Conservation (phyloP, 2,113 vertebrate species). For the Coreoperca whiteheadi region DNA sequence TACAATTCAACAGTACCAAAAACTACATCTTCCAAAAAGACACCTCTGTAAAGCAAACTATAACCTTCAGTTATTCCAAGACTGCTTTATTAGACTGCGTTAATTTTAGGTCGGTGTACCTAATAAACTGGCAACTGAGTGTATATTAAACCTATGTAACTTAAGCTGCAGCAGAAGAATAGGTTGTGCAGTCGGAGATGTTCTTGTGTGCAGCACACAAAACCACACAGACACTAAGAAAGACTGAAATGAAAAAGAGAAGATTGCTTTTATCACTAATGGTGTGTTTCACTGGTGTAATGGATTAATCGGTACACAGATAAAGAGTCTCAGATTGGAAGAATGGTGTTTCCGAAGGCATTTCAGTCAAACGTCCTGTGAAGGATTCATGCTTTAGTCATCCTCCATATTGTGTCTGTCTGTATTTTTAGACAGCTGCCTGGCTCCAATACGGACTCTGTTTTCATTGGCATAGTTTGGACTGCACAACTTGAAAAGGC, state of each 20-base stretch:
- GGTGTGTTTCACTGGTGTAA: slow-evolving; percentile 16
- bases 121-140: not conserved
- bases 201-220: not conserved
- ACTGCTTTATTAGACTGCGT: not conserved
- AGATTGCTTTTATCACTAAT: slow-evolving; percentile 23
- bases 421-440: slow-evolving; percentile 82
- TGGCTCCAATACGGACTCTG: slow-evolving; percentile 77
- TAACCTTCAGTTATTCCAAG: not conserved
- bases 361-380: slow-evolving; percentile 60
- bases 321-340: slow-evolving; percentile 19
- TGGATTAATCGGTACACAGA: slow-evolving; percentile 26
- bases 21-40: not conserved
- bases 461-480: slow-evolving; percentile 83
- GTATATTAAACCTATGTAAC: too few relatives aligned
- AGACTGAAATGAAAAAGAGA: not conserved
- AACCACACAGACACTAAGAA: not conserved
- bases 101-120: not conserved
- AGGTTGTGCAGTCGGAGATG: not conserved
- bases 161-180: not conserved
- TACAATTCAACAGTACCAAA: too few relatives aligned
- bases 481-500: slow-evolving; percentile 80
- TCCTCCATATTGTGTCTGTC: slow-evolving; percentile 79
- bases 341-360: slow-evolving; percentile 42
- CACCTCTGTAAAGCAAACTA: not conserved
- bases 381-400: slow-evolving; percentile 69